These are phyloP conservation scores for Sinonovacula constricta DNA, from an alignment of 1,140 invertebrate species.

Conservation along the genomic window DNA sequence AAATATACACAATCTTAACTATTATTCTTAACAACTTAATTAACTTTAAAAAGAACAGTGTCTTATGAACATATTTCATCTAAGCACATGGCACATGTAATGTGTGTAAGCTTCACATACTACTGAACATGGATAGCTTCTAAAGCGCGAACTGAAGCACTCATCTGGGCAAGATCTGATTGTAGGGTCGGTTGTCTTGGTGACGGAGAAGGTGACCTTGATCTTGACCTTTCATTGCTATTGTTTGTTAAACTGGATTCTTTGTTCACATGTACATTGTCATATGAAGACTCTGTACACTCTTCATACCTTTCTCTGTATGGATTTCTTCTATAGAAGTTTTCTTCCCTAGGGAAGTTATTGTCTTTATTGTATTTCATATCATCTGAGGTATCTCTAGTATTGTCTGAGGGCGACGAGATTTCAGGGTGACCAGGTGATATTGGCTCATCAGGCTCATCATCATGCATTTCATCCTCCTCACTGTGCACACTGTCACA, in stretches of 20 bases:
- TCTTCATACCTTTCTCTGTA: no score
- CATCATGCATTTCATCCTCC: slow-evolving; percentile 10
- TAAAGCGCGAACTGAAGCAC: not conserved
- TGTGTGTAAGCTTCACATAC: no score
- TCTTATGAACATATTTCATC: no score
- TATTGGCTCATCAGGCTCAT: not conserved
- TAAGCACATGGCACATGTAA: no score
- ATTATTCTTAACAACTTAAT: no score
- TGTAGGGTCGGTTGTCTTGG: not conserved
- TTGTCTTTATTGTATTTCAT: not conserved
- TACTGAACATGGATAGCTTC: not conserved
- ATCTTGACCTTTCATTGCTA: not conserved
- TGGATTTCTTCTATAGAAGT: no score
- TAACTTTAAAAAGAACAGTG: no score
- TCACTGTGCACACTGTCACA: slow-evolving; percentile 37
- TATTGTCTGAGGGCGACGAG: slow-evolving; percentile 14
- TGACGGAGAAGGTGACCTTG: not conserved
- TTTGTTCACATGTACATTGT: no score
- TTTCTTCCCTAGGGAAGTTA: not conserved
- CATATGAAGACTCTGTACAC: no score
- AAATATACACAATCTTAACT: no score
- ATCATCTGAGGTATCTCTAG: not conserved
- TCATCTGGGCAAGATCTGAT: not conserved
- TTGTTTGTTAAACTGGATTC: no score
- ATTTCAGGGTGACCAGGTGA: slow-evolving; percentile 16